phyloP scores from a whole-genome alignment of 2,888 invertebrate genomes.

The Oscheius sp. region DNA sequence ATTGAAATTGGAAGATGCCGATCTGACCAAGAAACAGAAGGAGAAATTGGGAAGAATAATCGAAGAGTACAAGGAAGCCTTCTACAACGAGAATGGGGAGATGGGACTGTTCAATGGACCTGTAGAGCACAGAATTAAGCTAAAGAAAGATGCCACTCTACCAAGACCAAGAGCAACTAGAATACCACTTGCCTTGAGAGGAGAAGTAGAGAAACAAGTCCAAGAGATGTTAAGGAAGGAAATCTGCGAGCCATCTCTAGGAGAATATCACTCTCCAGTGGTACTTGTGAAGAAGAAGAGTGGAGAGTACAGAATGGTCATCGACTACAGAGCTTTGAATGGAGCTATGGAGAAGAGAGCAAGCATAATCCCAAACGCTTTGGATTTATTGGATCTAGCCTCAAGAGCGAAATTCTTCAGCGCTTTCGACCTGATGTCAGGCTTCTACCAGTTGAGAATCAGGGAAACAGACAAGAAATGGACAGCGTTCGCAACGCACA shows the following conservation, averaged over 20 bases:
- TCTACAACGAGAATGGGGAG: slow-evolving; percentile 36
- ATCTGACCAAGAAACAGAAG: background rate
- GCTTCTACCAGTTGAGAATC: slow-evolving; percentile 44
- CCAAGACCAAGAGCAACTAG: slow-evolving; percentile 19
- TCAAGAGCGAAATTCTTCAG: slow-evolving; percentile 27
- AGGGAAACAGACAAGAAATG: slow-evolving; percentile 26
- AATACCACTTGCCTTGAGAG: slow-evolving; percentile 28
- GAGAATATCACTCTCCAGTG: too few species aligned
- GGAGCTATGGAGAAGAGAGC: slow-evolving; percentile 19
- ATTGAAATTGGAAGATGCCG: background rate
- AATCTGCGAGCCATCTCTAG: slow-evolving; percentile 35
- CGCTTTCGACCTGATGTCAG: slow-evolving; percentile 37
- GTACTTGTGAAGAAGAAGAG: slow-evolving; percentile 32
- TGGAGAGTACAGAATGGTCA: slow-evolving; percentile 1
- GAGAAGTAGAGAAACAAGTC: slow-evolving; percentile 34
- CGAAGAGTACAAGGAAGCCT: slow-evolving; percentile 1
- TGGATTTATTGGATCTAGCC: slow-evolving; percentile 15
- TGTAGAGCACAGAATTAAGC: slow-evolving; percentile 30
- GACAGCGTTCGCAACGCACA: slow-evolving; percentile 43
- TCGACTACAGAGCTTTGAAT: slow-evolving; percentile 30
- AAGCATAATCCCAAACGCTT: slow-evolving; percentile 19
- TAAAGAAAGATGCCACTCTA: slow-evolving; percentile 9
- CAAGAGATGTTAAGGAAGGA: slow-evolving; percentile 29
- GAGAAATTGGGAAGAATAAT: slow-evolving; percentile 21
- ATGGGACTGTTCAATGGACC: slow-evolving; percentile 35